These are phyloP conservation scores for Paratilapia polleni DNA, from an alignment of 2,113 vertebrate genomes.

Conservation along the genomic window DNA sequence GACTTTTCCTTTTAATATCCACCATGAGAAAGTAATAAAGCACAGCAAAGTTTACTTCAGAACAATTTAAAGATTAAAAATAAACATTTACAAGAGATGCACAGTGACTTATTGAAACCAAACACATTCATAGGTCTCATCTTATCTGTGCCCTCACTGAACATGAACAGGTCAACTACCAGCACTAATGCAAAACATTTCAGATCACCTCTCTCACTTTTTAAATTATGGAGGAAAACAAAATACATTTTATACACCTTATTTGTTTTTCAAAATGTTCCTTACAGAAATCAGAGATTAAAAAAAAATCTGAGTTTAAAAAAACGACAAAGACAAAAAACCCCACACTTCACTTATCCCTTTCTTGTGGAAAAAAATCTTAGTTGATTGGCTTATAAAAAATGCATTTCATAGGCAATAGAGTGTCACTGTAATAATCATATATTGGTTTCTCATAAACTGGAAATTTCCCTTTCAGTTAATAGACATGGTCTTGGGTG, in stretches of 20 bases:
- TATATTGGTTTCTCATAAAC: background rate
- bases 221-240: background rate
- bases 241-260: background rate
- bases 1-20: background rate
- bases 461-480: background rate
- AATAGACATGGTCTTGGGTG: background rate
- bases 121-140: background rate
- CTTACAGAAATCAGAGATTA: background rate
- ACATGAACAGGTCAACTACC: no score
- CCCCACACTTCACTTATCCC: background rate
- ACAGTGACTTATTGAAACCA: background rate
- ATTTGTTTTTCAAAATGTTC: background rate
- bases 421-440: background rate
- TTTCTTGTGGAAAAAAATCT: background rate
- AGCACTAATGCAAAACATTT: background rate
- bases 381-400: background rate
- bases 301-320: background rate
- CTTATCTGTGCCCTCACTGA: background rate
- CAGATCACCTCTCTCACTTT: background rate
- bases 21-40: background rate
- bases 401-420: background rate
- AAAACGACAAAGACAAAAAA: background rate
- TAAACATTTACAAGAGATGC: slow-evolving; percentile 25
- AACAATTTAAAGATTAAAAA: background rate
- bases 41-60: background rate